phyloP scores from a whole-genome alignment of 2,888 invertebrate species.

The Atrina japonica region DNA sequence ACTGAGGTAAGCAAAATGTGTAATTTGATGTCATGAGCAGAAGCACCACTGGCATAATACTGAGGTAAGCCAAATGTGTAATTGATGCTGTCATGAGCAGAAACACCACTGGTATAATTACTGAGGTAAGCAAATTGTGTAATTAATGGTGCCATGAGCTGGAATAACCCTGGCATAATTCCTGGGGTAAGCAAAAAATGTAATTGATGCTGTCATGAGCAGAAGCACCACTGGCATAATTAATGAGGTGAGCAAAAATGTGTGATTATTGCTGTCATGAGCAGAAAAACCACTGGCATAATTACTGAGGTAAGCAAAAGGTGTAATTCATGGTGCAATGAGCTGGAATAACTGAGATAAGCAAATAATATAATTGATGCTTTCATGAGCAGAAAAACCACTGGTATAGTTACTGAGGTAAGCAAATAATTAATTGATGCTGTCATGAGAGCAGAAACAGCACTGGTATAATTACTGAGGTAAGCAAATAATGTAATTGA shows the following conservation, averaged over 20 bases:
- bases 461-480: conserved; percentile 52
- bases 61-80: not conserved
- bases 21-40: no score
- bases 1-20: conserved; percentile 47
- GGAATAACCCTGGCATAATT: conserved; percentile 50
- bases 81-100: not conserved
- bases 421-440: conserved; percentile 44
- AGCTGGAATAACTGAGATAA: conserved; percentile 46
- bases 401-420: conserved; percentile 52
- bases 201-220: no score
- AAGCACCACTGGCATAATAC: no score
- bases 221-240: no score
- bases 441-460: conserved; percentile 40
- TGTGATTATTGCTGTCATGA: not conserved
- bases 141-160: conserved; percentile 34
- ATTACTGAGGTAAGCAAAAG: conserved; percentile 56
- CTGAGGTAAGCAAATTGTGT: conserved; percentile 50
- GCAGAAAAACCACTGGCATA: no score
- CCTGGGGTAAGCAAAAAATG: conserved; percentile 46
- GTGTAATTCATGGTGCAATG: conserved; percentile 45
- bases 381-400: conserved; percentile 39
- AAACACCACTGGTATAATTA: no score
- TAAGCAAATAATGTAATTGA: no score
- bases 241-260: not conserved
- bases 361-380: no score